Evolutionary conservation across 2,113 vertebrate genomes (phyloP).

Genomic region (Pygoscelis adeliae): DNA sequence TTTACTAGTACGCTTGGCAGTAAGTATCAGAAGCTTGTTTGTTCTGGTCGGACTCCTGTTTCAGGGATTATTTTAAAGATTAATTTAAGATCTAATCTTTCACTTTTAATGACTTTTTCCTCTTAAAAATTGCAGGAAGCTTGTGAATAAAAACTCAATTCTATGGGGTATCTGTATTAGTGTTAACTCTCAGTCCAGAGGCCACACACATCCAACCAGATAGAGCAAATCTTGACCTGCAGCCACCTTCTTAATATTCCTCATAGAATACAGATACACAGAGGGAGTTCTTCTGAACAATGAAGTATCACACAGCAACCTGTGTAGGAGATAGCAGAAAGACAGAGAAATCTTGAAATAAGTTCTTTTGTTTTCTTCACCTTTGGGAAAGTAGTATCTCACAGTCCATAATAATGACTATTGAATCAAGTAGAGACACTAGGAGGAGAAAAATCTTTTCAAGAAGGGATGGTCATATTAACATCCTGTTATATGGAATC

Average conservation of each 20-base stretch:
- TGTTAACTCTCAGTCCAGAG: not conserved
- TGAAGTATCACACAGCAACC: not conserved
- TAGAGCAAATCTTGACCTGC: not conserved
- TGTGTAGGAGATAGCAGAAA: not conserved
- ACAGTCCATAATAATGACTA: not conserved
- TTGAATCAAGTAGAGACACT: not conserved
- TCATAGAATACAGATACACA: not conserved
- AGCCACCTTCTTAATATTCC: not conserved
- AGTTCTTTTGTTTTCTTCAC: not conserved
- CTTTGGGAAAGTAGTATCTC: not conserved
- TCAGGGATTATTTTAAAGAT: not conserved
- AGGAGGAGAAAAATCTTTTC: not conserved
- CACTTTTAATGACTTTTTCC: not conserved
- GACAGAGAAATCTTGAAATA: not conserved
- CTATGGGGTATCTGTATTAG: not conserved
- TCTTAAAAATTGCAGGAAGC: not conserved
- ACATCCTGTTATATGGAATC: not conserved
- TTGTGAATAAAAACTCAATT: not conserved
- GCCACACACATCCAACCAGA: not conserved
- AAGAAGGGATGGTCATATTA: not conserved
- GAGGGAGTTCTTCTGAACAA: not conserved
- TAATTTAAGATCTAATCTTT: not conserved
- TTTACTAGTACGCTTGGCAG: not conserved
- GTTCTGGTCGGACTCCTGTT: not conserved
- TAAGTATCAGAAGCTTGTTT: not conserved